A percentile compares a stretch with the other conserved stretches of the same genome.
These are phyloP conservation scores for Balanococcus diminutus DNA, from an alignment of 2,888 invertebrate genomes.

Conservation along the genomic window DNA sequence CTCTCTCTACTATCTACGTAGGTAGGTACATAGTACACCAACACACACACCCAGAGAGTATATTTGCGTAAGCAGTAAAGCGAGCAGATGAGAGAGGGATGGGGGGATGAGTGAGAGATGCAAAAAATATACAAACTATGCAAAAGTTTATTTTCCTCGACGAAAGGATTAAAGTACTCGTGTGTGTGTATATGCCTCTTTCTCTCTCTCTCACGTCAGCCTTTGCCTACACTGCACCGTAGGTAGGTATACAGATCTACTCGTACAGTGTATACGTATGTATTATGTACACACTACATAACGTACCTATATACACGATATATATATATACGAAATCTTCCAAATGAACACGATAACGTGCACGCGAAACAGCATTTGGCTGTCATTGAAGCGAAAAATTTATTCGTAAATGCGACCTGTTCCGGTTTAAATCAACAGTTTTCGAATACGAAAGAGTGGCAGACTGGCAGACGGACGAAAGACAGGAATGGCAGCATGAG, in stretches of 20 bases:
- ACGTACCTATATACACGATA: not conserved
- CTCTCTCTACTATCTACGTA: too few relatives aligned
- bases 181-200: not conserved
- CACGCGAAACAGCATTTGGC: not conserved
- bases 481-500: not conserved
- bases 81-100: not conserved
- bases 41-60: not conserved
- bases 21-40: too few relatives aligned
- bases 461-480: not conserved
- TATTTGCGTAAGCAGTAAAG: not conserved
- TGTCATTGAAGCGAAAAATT: conserved; percentile 8
- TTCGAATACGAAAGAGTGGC: not conserved
- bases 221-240: not conserved
- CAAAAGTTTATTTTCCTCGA: conserved; percentile 37
- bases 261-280: too few relatives aligned
- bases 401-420: conserved; percentile 28
- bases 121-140: conserved; percentile 25
- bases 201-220: too few relatives aligned
- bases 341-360: not conserved
- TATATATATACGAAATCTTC: not conserved
- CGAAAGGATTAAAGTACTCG: conserved; percentile 31
- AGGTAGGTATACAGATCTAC: not conserved
- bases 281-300: too few relatives aligned
- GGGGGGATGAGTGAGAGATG: not conserved
- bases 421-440: conserved; percentile 30